Conservation (phyloP, 2,113 vertebrate species). For the Periophthalmus modestus region DNA sequence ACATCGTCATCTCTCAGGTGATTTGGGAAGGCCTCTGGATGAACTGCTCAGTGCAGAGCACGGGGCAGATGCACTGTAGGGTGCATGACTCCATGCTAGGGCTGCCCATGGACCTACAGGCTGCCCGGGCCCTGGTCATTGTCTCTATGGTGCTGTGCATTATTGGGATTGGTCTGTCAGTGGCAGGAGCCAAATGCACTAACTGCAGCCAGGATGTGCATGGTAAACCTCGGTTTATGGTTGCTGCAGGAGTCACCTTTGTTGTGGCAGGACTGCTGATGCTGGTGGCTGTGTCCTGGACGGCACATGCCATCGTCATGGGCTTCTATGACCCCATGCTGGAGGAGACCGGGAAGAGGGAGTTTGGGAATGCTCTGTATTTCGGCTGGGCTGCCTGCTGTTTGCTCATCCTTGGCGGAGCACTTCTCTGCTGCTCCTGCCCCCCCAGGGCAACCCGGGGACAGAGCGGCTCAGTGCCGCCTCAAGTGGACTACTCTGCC, state of each 20-base stretch:
- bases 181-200: constrained; percentile 82
- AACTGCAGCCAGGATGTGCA: constrained; percentile 71
- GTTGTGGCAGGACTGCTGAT: constrained; percentile 70
- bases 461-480: constrained; percentile 21
- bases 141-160: constrained; percentile 72
- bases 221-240: constrained; percentile 73
- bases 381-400: constrained; percentile 80
- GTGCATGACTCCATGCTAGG: constrained; percentile 81
- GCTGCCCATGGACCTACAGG: constrained; percentile 74
- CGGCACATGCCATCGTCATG: constrained; percentile 75
- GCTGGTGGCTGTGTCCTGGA: constrained; percentile 79
- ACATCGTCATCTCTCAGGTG: constrained; percentile 82
- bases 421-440: constrained; percentile 78
- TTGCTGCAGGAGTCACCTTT: constrained; percentile 66
- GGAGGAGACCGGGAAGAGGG: constrained; percentile 78
- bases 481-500: constrained; percentile 58
- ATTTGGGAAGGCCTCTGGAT: constrained; percentile 85
- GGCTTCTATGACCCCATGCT: constrained; percentile 78
- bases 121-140: constrained; percentile 74
- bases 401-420: constrained; percentile 75
- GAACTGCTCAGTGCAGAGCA: constrained; percentile 84
- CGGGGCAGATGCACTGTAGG: constrained; percentile 82
- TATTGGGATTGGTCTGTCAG: constrained; percentile 68
- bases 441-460: constrained; percentile 25
- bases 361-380: constrained; percentile 82